Conservation (phyloP, 1,140 invertebrate genomes). For the Euschistus heros region DNA sequence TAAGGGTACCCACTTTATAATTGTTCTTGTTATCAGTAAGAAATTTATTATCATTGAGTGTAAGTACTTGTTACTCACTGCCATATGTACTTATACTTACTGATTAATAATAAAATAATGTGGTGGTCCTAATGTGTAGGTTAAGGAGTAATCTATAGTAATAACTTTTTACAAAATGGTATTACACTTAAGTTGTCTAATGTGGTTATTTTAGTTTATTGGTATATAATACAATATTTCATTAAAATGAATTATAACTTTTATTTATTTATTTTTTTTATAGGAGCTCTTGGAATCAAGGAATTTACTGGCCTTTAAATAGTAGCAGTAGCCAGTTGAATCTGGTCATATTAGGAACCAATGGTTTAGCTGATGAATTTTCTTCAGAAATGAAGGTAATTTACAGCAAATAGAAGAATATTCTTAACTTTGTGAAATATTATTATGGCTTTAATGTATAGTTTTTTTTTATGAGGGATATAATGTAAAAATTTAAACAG, state of each 20-base stretch:
- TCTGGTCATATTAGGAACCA: slow-evolving; percentile 62
- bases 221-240: no score
- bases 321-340: slow-evolving; percentile 60
- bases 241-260: neutral
- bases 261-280: slow-evolving; percentile 30
- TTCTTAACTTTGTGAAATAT: neutral
- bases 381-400: slow-evolving; percentile 60
- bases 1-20: no score
- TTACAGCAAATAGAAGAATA: neutral
- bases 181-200: no score
- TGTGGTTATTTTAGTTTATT: no score
- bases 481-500: neutral
- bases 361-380: slow-evolving; percentile 65
- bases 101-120: no score
- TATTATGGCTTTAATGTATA: neutral
- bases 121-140: no score
- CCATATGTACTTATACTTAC: no score
- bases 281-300: slow-evolving; percentile 55
- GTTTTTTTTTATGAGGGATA: neutral
- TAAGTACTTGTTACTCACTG: no score
- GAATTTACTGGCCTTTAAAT: slow-evolving; percentile 53
- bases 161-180: no score
- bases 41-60: no score
- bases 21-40: no score
- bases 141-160: no score